Conservation (phyloP, 2,888 invertebrate species). For the Drosophila maculinotata region DNA sequence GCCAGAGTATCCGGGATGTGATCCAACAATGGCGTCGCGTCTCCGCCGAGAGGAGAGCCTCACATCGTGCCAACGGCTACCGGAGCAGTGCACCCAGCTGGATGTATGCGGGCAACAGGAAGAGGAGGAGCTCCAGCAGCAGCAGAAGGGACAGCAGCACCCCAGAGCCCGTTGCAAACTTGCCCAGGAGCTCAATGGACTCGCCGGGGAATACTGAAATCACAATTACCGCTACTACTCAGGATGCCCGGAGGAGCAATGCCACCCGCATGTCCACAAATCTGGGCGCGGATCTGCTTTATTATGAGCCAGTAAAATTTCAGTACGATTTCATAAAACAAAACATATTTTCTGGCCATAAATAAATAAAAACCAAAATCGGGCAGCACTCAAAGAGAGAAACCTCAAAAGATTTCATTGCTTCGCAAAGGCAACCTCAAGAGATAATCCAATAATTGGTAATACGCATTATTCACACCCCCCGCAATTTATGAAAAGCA, state of each 20-base stretch:
- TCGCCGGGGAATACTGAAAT: background rate
- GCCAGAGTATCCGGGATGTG: slow-evolving; percentile 8
- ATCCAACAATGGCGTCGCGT: background rate
- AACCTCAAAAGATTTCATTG: slow-evolving; percentile 2
- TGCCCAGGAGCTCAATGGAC: background rate
- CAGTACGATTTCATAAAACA: background rate
- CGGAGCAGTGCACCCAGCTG: background rate
- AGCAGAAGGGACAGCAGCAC: background rate
- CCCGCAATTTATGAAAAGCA: slow-evolving; percentile 24
- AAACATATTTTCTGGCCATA: background rate
- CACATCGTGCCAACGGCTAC: background rate
- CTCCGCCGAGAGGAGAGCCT: slow-evolving; percentile 2
- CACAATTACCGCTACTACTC: background rate
- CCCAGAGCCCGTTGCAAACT: too few relatives aligned
- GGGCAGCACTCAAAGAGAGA: slow-evolving; percentile 12
- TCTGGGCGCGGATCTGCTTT: background rate
- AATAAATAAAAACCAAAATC: slow-evolving; percentile 8
- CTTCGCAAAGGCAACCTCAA: background rate
- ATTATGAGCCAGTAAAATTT: slow-evolving; percentile 6
- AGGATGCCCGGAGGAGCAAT: background rate
- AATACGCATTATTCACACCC: slow-evolving; percentile 62
- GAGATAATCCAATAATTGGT: slow-evolving; percentile 57
- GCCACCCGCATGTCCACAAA: background rate
- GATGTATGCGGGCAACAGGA: too few relatives aligned
- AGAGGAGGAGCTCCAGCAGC: too few relatives aligned